Conservation (phyloP, 2,797 vertebrate genomes). For the Melanotaenia pygmaea region DNA sequence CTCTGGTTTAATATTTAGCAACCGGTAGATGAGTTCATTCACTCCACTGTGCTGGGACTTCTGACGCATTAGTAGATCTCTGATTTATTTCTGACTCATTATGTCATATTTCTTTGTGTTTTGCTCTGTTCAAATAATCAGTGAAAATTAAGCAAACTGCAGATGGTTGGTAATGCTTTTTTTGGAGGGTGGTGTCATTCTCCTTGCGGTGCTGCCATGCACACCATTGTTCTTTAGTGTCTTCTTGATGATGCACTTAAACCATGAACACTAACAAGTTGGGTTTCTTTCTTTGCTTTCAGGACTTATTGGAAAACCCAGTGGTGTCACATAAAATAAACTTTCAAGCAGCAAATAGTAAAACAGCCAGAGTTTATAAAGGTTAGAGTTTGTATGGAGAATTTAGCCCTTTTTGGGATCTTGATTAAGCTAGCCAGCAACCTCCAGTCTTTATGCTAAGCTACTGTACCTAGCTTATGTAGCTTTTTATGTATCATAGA, state of each 20-base stretch:
- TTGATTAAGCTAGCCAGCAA: neutral
- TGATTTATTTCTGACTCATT: neutral
- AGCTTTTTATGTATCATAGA: neutral
- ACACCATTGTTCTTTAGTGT: neutral
- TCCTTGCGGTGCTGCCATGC: neutral
- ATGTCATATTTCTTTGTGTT: neutral
- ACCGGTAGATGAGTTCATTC: neutral
- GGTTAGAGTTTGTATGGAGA: neutral
- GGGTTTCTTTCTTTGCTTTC: neutral
- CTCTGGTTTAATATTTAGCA: neutral
- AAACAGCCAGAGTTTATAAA: neutral
- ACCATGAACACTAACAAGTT: neutral
- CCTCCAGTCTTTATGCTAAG: neutral
- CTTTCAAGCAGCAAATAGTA: no score
- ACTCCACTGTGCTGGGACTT: neutral
- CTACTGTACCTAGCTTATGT: neutral
- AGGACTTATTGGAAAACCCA: no score
- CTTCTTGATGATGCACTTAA: neutral
- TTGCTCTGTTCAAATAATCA: neutral
- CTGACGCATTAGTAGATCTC: neutral
- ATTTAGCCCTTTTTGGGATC: neutral
- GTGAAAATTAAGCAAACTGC: neutral
- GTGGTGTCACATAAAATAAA: no score
- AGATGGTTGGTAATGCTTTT: neutral
- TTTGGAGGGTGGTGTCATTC: neutral